Percentiles rank a stretch among this genome's conserved stretches.
Evolutionary conservation across 2,113 vertebrate genomes (phyloP).

Genomic region (Gymnorhina tibicen): DNA sequence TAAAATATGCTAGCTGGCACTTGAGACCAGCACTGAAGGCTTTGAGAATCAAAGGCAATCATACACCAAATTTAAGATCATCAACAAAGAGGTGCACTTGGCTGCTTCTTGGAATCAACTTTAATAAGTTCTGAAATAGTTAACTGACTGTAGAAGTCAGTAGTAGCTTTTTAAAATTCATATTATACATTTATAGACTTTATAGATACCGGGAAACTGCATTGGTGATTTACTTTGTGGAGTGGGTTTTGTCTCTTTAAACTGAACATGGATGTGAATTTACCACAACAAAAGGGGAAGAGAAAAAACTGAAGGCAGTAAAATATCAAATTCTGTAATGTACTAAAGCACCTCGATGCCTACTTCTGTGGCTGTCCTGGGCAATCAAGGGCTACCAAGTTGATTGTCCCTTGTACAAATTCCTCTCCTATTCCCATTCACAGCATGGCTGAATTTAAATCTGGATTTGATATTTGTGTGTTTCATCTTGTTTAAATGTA

Average conservation of each 20-base stretch:
- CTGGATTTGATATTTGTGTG: background rate
- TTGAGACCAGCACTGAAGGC: background rate
- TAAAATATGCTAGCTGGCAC: background rate
- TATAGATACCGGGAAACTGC: background rate
- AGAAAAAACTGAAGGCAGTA: background rate
- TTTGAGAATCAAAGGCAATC: background rate
- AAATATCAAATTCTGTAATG: background rate
- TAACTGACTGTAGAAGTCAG: background rate
- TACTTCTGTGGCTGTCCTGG: background rate
- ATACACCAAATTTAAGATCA: background rate
- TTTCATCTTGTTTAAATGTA: background rate
- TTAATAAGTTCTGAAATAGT: background rate
- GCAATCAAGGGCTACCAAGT: too few relatives aligned
- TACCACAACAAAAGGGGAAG: background rate
- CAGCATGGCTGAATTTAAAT: background rate
- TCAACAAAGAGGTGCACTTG: background rate
- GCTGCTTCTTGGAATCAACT: background rate
- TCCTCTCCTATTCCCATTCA: background rate
- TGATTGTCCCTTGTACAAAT: background rate
- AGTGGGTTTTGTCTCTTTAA: background rate
- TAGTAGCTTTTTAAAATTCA: background rate
- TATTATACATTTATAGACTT: background rate
- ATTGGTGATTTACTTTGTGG: background rate
- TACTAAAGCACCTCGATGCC: background rate
- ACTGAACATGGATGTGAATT: background rate